Base-by-base conservation (phyloP, 2,797 vertebrate species). In the Lycodopsis pacificus region DNA sequence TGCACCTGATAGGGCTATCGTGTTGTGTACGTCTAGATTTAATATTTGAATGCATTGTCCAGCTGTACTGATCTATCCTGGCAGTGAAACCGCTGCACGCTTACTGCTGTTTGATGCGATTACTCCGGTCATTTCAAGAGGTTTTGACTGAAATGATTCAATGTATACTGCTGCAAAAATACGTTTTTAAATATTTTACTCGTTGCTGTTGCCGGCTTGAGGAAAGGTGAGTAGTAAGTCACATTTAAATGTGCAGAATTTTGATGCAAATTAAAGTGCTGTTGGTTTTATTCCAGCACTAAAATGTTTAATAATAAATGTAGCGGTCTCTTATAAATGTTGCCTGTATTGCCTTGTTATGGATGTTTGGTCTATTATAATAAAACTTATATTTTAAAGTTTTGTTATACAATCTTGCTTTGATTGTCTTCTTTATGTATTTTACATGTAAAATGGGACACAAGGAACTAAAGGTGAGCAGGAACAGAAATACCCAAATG, bases 291-390 rank as follows among this genome's bases (percentile, higher is more conserved):
- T 87, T 92, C 88, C 83, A 85, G 88, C 82, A 76, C 79, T 71
- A 63, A 77, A 68, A 61, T 12, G 51, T 68, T 51, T 19, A 51
- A 79, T 57, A 49, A 49, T 48, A 70, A 5, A 59, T 34, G 20
- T 19, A 0, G 12, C 11, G 17, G 40, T 84, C 51, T 89, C 51
- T 86, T 79, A 57, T 81, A 73, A 66, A 67, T 86, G 81, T 89
- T 77, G 59, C 56, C 22, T 87, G 64, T 85, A 67, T 66, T 79
- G 32, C 63, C 5, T 75, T 69, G 1, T 65, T 76, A 65, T 89
- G 46, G 4, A 75, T 91, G 79, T 92, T 74, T 76, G 54, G 48
- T 81, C 40, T 73, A 36, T 91, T 87, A 89, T 91, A 93, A 93
- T 93, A 92, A 94, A 93, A n/a, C 54, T 71, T 77, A 48, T 65